Conservation (phyloP, 2,797 vertebrate genomes). For the Dipus sagitta region DNA sequence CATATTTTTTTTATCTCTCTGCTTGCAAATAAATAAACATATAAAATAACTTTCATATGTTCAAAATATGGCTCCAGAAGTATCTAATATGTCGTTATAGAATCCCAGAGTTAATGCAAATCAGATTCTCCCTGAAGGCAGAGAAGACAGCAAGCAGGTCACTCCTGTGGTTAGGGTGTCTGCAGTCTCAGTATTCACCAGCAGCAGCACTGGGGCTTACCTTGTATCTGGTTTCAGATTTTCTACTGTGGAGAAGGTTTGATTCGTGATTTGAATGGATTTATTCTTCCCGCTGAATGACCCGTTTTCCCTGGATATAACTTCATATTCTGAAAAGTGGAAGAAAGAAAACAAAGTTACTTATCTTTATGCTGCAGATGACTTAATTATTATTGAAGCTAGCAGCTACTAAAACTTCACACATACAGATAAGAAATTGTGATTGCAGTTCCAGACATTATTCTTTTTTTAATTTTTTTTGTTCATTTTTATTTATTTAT, state of each 20-base stretch:
- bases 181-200: neutral
- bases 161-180: neutral
- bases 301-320: slow-evolving; percentile 94
- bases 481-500: too few relatives aligned
- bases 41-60: neutral
- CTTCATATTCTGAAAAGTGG: slow-evolving; percentile 93
- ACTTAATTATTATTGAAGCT: slow-evolving; percentile 13
- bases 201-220: slow-evolving; percentile 84
- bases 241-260: slow-evolving; percentile 97
- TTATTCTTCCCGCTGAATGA: slow-evolving; percentile 91
- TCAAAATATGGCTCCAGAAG: neutral
- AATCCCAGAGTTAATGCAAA: slow-evolving; percentile 36
- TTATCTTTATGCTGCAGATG: neutral
- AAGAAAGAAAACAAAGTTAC: slow-evolving; percentile 66
- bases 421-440: neutral
- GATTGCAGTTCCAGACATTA: neutral
- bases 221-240: slow-evolving; percentile 97
- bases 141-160: neutral
- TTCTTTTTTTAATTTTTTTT: too few relatives aligned
- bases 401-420: neutral
- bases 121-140: neutral
- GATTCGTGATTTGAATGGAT: slow-evolving; percentile 95
- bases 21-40: too few relatives aligned
- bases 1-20: too few relatives aligned
- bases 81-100: neutral